phyloP scores from a whole-genome alignment of 2,113 vertebrate species.

The Aspidoscelis tigris region DNA sequence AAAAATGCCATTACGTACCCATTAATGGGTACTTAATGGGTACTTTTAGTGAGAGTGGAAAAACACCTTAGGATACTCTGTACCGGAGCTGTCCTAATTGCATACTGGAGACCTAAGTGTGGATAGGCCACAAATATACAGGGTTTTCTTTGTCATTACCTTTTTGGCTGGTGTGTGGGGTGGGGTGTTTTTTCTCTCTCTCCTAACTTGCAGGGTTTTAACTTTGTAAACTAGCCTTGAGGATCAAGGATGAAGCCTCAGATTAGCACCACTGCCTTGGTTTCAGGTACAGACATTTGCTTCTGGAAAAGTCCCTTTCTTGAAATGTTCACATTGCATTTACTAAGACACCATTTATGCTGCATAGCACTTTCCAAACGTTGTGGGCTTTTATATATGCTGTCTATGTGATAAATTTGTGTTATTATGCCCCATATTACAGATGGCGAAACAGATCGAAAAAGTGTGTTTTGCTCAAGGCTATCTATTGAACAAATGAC shows the following conservation, averaged over 20 bases:
- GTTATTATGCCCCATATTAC: neutral
- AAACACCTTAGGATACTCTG: no score
- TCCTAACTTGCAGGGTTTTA: neutral
- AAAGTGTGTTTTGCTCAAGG: neutral
- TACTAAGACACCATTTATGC: neutral
- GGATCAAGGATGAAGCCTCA: neutral
- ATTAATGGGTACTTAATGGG: no score
- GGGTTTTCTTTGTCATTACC: neutral
- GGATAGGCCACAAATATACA: neutral
- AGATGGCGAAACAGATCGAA: neutral
- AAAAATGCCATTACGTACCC: no score
- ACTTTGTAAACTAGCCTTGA: constrained; percentile 4
- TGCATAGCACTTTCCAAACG: neutral
- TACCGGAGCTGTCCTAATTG: no score
- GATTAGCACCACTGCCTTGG: no score
- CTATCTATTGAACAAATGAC: neutral
- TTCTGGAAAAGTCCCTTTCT: neutral
- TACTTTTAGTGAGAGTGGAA: no score
- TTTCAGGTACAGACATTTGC: neutral
- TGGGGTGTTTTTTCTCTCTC: neutral
- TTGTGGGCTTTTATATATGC: neutral
- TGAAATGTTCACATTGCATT: neutral
- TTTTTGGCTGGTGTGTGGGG: no score
- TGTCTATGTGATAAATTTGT: neutral
- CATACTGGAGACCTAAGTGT: neutral